phyloP scores from a whole-genome alignment of 2,113 vertebrate species.

The Cyphomyrus discorhynchus region DNA sequence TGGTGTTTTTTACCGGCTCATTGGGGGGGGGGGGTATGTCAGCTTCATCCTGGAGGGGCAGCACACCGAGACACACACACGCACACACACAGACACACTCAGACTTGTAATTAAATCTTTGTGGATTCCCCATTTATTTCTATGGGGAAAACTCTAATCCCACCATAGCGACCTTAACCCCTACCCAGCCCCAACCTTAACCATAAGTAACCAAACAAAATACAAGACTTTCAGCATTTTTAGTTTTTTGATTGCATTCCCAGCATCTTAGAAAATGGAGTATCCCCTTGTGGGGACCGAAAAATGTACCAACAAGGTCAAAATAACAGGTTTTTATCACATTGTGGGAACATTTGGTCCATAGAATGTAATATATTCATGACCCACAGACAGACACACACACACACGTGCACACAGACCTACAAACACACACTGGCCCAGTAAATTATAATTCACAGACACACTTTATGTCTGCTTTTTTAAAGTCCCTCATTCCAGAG shows the following conservation, averaged over 20 bases:
- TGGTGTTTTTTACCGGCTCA: background rate
- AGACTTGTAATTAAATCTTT: background rate
- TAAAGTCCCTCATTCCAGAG: constrained; percentile 28
- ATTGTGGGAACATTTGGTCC: background rate
- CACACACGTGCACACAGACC: background rate
- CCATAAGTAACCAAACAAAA: background rate
- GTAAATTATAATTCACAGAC: background rate
- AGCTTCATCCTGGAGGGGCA: background rate
- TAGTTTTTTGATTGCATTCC: background rate
- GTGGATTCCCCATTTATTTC: background rate
- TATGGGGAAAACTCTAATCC: background rate
- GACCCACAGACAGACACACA: background rate
- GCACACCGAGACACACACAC: background rate
- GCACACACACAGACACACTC: background rate
- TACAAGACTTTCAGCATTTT: background rate
- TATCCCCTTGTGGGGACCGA: background rate
- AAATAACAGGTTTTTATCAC: background rate
- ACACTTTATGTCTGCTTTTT: background rate
- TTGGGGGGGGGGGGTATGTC: no score
- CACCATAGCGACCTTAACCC: background rate
- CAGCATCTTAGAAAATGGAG: no score
- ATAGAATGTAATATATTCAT: background rate
- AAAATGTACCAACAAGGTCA: background rate
- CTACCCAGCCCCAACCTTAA: background rate
- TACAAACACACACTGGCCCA: constrained; percentile 11